Conservation (phyloP, 2,888 invertebrate species). For the Ditylenchus weischeri region DNA sequence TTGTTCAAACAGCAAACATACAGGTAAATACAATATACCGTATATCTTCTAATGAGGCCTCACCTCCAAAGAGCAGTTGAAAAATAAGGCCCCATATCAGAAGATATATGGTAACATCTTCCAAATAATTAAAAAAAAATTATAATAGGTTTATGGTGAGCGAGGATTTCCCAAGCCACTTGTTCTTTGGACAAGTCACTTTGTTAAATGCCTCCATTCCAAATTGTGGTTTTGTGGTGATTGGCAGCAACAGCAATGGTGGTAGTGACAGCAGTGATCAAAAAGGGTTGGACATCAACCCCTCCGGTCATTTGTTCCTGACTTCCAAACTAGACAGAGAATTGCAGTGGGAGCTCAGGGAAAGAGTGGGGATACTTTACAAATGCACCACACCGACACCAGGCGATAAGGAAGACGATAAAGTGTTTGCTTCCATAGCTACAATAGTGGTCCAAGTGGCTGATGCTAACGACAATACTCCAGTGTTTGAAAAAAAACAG, state of each 20-base stretch:
- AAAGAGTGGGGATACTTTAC: not conserved
- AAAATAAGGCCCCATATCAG: no score
- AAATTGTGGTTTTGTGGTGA: conserved; percentile 13
- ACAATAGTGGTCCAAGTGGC: conserved; percentile 26
- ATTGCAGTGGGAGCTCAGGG: conserved; percentile 4
- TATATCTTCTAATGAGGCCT: no score
- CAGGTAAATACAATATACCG: conserved; percentile 17
- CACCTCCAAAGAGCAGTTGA: no score
- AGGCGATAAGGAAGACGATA: not conserved
- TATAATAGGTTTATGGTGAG: conserved; percentile 29
- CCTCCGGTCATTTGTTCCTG: conserved; percentile 14
- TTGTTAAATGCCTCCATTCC: not conserved
- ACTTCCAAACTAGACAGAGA: conserved; percentile 16
- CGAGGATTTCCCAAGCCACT: conserved; percentile 31
- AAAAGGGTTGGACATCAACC: conserved; percentile 7
- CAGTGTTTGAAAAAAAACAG: conserved; percentile 34
- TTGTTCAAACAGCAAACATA: conserved; percentile 28
- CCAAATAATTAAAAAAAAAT: no score
- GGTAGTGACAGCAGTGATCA: not conserved
- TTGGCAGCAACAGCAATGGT: not conserved
- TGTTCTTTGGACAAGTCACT: conserved; percentile 29
- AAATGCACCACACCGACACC: not conserved
- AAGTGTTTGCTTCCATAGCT: conserved; percentile 5
- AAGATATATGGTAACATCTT: no score
- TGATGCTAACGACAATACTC: conserved; percentile 51